Evolutionary conservation across 2,888 invertebrate genomes (phyloP).

Genomic region (Lysandra bellargus): DNA sequence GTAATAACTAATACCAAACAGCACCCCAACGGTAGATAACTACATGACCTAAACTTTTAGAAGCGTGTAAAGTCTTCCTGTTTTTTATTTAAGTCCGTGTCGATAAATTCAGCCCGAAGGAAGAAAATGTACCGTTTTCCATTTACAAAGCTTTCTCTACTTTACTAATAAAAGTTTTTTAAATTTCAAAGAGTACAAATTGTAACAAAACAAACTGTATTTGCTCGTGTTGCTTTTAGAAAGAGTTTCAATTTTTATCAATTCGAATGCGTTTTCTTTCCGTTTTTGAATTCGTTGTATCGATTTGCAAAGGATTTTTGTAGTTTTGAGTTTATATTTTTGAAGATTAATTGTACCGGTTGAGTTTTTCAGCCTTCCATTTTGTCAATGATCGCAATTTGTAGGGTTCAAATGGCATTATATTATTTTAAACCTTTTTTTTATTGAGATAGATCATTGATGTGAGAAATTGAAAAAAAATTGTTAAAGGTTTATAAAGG

Average conservation of each 20-base stretch:
- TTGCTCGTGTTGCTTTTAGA: constrained; percentile 1
- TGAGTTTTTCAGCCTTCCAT: background rate
- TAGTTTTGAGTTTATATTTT: constrained; percentile 2
- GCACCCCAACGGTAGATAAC: background rate
- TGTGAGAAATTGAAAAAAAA: too few species aligned
- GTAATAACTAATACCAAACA: background rate
- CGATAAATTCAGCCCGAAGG: background rate
- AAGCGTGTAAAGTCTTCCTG: background rate
- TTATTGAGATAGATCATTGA: too few species aligned
- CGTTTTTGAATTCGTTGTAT: constrained; percentile 11
- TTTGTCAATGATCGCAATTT: background rate
- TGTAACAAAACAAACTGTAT: constrained; percentile 6
- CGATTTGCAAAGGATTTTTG: background rate
- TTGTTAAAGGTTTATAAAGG: too few species aligned
- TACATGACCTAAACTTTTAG: background rate
- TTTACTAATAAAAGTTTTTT: constrained; percentile 13
- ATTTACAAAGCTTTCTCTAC: constrained; percentile 13
- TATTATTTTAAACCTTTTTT: too few species aligned
- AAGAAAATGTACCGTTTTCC: constrained; percentile 6
- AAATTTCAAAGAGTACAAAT: constrained; percentile 5
- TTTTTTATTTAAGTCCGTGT: background rate
- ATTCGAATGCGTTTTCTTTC: background rate
- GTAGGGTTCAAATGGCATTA: background rate
- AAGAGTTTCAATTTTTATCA: background rate
- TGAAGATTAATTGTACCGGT: background rate